phyloP scores from a whole-genome alignment of 2,797 vertebrate genomes.

The Esox masquinongy region DNA sequence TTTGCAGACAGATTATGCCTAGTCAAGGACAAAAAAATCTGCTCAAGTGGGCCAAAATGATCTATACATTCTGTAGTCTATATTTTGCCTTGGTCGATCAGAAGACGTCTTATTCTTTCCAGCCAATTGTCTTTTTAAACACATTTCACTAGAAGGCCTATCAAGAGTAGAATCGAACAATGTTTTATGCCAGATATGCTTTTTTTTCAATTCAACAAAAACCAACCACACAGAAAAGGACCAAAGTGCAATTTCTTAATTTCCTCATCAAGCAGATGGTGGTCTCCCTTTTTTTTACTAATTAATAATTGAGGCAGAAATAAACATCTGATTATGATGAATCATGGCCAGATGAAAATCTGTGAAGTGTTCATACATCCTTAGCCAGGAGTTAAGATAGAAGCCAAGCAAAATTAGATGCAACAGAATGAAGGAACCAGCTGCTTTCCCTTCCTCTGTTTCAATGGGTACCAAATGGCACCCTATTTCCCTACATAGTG shows the following conservation, averaged over 20 bases:
- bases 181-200: neutral
- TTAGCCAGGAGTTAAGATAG: slow-evolving; percentile 1
- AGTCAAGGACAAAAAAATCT: too few relatives aligned
- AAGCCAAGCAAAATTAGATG: neutral
- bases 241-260: neutral
- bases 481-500: neutral
- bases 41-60: too few relatives aligned
- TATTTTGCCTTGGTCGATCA: neutral
- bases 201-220: neutral
- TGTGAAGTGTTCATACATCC: neutral
- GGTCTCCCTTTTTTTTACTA: neutral
- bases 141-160: neutral
- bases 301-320: slow-evolving; percentile 9
- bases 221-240: neutral
- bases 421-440: neutral
- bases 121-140: neutral
- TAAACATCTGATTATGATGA: slow-evolving; percentile 7
- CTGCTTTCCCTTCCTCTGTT: neutral
- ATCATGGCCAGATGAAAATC: slow-evolving; percentile 14
- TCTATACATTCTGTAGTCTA: too few relatives aligned
- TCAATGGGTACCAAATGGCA: neutral
- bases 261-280: slow-evolving; percentile 15
- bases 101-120: neutral
- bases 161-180: neutral
- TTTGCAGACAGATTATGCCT: too few relatives aligned